These are phyloP conservation scores for Stenichneumon culpator DNA, from an alignment of 2,888 invertebrate genomes.

Conservation along the genomic window DNA sequence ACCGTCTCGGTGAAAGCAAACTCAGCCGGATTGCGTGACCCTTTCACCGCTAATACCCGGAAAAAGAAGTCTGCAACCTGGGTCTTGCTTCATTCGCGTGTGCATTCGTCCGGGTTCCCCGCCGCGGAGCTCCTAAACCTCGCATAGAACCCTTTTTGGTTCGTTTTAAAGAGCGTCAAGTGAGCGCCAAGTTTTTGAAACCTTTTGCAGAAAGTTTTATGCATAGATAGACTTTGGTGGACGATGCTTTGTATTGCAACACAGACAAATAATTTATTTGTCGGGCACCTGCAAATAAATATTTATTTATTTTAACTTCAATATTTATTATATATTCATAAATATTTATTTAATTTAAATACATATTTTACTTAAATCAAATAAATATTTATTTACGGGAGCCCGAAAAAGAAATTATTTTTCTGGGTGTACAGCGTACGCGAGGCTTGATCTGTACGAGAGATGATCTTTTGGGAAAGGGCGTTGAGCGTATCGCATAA, in stretches of 20 bases:
- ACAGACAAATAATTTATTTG: too few relatives aligned
- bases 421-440: too few relatives aligned
- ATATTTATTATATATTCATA: too few relatives aligned
- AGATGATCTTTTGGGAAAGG: too few relatives aligned
- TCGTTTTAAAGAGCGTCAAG: background rate
- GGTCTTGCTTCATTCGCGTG: background rate
- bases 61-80: background rate
- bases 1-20: conserved; percentile 12
- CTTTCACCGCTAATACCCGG: conserved; percentile 21
- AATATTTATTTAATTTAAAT: too few relatives aligned
- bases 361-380: too few relatives aligned
- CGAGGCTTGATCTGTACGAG: too few relatives aligned
- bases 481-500: too few relatives aligned
- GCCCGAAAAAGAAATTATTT: too few relatives aligned
- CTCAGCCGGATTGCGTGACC: conserved; percentile 1
- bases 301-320: too few relatives aligned
- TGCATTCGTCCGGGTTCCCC: background rate
- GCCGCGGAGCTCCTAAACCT: background rate
- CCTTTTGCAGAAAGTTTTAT: background rate
- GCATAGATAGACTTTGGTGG: background rate
- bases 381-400: too few relatives aligned
- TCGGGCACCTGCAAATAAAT: too few relatives aligned
- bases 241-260: background rate
- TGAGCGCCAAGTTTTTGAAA: background rate
- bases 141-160: background rate